These are phyloP conservation scores for Pungitius pungitius DNA, from an alignment of 2,113 vertebrate genomes.

Conservation along the genomic window DNA sequence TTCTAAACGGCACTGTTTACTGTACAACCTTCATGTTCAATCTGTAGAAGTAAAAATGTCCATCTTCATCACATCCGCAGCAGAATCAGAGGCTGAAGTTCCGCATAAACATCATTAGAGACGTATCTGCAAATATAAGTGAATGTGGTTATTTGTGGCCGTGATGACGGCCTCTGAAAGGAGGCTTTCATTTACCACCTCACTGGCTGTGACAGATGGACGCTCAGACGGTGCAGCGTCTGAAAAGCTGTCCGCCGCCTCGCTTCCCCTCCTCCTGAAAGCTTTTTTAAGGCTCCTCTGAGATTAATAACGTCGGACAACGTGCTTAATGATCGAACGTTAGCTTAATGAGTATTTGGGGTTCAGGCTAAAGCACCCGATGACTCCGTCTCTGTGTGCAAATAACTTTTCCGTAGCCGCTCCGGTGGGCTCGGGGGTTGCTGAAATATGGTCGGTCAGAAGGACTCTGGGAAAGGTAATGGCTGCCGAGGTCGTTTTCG, in stretches of 20 bases:
- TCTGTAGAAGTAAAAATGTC: not conserved
- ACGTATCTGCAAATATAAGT: slow-evolving; percentile 20
- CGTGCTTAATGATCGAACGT: slow-evolving; percentile 42
- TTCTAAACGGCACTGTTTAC: not conserved
- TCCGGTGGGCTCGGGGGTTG: slow-evolving; percentile 29
- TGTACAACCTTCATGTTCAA: slow-evolving; percentile 1
- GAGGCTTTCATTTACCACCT: not conserved
- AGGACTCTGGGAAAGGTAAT: slow-evolving; percentile 50
- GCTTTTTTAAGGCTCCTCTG: slow-evolving; percentile 53
- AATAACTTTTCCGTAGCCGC: slow-evolving; percentile 19
- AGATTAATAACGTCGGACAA: slow-evolving; percentile 56
- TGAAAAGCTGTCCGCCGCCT: not conserved
- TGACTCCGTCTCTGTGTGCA: not conserved
- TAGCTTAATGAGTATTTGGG: slow-evolving; percentile 58
- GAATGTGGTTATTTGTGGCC: not conserved
- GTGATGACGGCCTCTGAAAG: not conserved
- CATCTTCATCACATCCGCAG: not conserved
- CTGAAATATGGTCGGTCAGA: slow-evolving; percentile 42
- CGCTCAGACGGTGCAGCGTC: not conserved
- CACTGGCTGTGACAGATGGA: not conserved
- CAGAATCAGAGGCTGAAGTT: not conserved
- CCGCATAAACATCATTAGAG: not conserved
- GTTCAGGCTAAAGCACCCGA: slow-evolving; percentile 33
- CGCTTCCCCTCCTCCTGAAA: slow-evolving; percentile 50
- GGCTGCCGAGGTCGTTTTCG: slow-evolving; percentile 55